Conservation (phyloP, 1,140 invertebrate species). For the Trachelipus rathkii region DNA sequence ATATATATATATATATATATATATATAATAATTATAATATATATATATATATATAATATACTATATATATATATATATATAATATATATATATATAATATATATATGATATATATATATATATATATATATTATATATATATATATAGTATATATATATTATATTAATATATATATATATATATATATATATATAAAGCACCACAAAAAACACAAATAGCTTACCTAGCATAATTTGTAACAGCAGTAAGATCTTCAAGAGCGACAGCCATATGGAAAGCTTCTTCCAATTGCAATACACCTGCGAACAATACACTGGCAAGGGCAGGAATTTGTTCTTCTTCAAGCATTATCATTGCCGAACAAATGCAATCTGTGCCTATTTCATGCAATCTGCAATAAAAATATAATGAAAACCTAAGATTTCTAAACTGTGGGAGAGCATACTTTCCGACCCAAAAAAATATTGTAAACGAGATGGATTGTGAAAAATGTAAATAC, state of each 20-base stretch:
- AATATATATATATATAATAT: no score
- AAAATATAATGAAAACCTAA: no score
- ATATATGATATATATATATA: no score
- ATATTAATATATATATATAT: neutral
- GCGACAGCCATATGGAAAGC: constrained; percentile 87
- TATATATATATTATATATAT: neutral
- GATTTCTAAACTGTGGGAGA: no score
- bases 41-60: no score
- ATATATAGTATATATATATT: neutral
- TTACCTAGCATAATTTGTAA: constrained; percentile 42
- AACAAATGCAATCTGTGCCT: constrained; percentile 84
- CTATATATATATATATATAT: no score
- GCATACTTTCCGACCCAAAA: no score
- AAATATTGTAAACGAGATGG: no score
- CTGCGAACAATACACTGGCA: constrained; percentile 75
- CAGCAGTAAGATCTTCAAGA: constrained; percentile 59
- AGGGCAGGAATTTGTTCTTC: constrained; percentile 65
- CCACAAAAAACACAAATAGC: neutral
- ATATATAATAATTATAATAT: no score
- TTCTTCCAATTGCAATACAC: constrained; percentile 72
- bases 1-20: no score
- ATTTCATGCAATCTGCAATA: constrained; percentile 73
- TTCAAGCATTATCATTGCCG: constrained; percentile 72
- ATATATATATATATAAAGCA: neutral
- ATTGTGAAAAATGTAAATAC: no score